Conservation (phyloP, 2,797 vertebrate genomes). For the Darevskia mixta region DNA sequence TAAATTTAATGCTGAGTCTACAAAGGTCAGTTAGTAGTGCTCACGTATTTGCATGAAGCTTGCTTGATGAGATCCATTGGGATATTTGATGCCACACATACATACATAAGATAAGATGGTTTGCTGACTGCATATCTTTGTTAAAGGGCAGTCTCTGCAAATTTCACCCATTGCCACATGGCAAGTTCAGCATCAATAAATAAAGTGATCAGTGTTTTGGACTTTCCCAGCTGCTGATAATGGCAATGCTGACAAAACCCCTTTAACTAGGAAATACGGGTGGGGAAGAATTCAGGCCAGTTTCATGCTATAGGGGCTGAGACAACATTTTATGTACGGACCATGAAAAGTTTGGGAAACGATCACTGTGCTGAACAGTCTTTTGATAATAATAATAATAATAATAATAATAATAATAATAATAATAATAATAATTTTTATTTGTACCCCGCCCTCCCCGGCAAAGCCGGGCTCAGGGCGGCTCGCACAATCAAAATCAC, state of each 20-base stretch:
- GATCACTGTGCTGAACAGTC: background rate
- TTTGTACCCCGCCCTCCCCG: too few species aligned
- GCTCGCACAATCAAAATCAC: too few species aligned
- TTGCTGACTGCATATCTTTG: background rate
- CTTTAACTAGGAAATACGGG: background rate
- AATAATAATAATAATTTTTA: too few species aligned
- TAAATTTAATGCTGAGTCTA: slow-evolving; percentile 26
- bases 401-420: too few species aligned
- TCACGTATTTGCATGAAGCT: slow-evolving; percentile 31
- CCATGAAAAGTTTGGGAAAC: too few species aligned
- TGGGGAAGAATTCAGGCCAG: slow-evolving; percentile 18
- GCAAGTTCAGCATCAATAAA: slow-evolving; percentile 45
- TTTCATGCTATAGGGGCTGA: background rate
- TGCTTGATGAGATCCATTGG: slow-evolving; percentile 21
- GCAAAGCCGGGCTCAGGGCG: too few species aligned
- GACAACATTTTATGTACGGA: background rate
- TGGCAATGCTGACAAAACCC: slow-evolving; percentile 27
- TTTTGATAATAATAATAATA: too few species aligned
- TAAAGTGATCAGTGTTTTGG: slow-evolving; percentile 20
- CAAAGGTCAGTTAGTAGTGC: slow-evolving; percentile 20
- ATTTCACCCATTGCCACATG: slow-evolving; percentile 24
- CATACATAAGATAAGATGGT: background rate
- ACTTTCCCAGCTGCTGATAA: slow-evolving; percentile 33
- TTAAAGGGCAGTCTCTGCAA: slow-evolving; percentile 16
- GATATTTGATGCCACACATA: slow-evolving; percentile 7